Base-by-base conservation (phyloP, 2,797 vertebrate species). In the Pelodytes ibericus region DNA sequence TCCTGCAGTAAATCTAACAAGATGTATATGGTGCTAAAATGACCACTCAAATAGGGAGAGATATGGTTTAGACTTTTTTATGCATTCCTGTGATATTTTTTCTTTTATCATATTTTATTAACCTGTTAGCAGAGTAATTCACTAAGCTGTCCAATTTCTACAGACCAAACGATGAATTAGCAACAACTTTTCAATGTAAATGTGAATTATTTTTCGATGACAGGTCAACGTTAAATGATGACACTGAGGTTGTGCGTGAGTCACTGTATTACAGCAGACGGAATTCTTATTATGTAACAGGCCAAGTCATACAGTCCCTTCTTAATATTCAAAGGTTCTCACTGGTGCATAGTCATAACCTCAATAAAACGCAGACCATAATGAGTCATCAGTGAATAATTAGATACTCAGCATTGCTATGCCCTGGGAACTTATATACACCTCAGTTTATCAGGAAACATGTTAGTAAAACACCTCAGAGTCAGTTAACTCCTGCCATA, bases 361-460 rank as follows among this genome's bases (percentile, higher is more conserved):
- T 18, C 27, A 15, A 10, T 39, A 56, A 24, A 31, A 58, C 20
- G 20, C 41, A 18, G 33, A 20, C 49, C n/a, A 11, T 61, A 44
- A 20, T 72, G 69, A 71, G 70, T 72, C 36, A 60, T 30, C 22
- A 33, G 58, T 72, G 29, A 72, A n/a, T 63, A 29, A 53, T 7
- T 22, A 36, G 5, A 3, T 47, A 49, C 39, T 61, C 57, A 71
- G 36, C 26, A 16, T 29, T 60, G 58, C 24, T 31, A 60, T 31
- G 27, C 9, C 39, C 27, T 18, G 27, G 31, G 44, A 44, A 51
- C 26, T 20, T 72, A 22, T 31, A 26, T 33, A 63, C 22, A n/a
- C 59, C n/a, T 30, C 4, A 25, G 2, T 26, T 4, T 8, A 13
- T 7, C 68, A 27, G 39, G 41, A 41, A 61, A 39, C 41, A 4